Percentiles rank a stretch among this genome's conserved stretches.
phyloP scores from a whole-genome alignment of 2,888 invertebrate genomes.

The Salpingus planirostris region DNA sequence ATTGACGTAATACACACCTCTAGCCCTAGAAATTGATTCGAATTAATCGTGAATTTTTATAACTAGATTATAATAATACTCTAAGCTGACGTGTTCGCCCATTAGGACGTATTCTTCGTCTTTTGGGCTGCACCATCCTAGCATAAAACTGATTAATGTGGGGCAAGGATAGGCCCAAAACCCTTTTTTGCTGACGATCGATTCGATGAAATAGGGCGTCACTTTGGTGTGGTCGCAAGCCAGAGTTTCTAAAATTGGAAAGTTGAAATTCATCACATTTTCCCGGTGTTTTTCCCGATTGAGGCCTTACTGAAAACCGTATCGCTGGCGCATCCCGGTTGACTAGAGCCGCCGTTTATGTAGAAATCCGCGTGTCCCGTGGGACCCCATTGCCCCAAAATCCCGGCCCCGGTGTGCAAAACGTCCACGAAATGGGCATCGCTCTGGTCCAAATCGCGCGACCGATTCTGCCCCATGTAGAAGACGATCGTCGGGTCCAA shows the following conservation, averaged over 20 bases:
- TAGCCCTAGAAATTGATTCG: constrained; percentile 61
- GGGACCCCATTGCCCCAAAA: constrained; percentile 82
- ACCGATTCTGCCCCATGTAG: constrained; percentile 74
- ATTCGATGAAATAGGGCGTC: constrained; percentile 84
- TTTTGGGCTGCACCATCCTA: constrained; percentile 75
- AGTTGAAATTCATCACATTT: not conserved
- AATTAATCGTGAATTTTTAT: not conserved
- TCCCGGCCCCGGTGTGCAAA: constrained; percentile 78
- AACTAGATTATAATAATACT: constrained; percentile 38
- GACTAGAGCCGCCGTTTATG: constrained; percentile 81
- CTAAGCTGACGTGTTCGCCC: constrained; percentile 73
- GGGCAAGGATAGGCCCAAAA: constrained; percentile 83
- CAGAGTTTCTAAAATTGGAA: constrained; percentile 58
- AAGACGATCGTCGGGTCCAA: constrained; percentile 80
- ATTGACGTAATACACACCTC: constrained; percentile 81
- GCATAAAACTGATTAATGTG: constrained; percentile 70
- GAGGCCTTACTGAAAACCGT: constrained; percentile 78
- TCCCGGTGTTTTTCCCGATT: too few relatives aligned
- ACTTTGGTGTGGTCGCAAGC: constrained; percentile 87
- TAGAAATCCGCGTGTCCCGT: constrained; percentile 85
- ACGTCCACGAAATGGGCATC: constrained; percentile 80
- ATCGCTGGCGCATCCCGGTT: constrained; percentile 76
- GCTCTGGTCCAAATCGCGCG: constrained; percentile 67
- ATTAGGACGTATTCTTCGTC: constrained; percentile 73
- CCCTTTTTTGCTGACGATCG: constrained; percentile 67